Conservation (phyloP, 2,797 vertebrate species). For the Nyctibius grandis region DNA sequence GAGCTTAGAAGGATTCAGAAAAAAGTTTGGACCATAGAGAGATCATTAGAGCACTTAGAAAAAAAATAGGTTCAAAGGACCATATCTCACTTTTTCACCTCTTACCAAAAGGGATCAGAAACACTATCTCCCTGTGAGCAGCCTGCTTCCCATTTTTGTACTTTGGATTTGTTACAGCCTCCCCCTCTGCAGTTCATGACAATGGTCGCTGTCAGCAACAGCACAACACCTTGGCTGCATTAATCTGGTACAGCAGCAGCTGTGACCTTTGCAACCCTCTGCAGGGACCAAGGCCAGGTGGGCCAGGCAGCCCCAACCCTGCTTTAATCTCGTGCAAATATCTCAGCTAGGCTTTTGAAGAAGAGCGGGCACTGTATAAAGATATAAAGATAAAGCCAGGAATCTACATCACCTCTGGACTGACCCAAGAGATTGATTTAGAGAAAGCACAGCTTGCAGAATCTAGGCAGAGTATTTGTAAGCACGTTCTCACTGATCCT, state of each 20-base stretch:
- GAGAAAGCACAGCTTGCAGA: not conserved
- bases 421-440: not conserved
- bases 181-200: not conserved
- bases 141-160: not conserved
- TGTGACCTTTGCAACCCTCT: not conserved
- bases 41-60: not conserved
- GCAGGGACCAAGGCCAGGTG: not conserved
- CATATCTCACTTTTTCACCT: not conserved
- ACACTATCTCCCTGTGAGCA: not conserved
- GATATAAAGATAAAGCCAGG: not conserved
- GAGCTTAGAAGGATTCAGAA: not conserved
- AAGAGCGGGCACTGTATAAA: not conserved
- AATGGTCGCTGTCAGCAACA: not conserved
- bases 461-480: not conserved
- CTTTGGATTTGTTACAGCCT: not conserved
- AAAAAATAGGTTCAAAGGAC: not conserved
- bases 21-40: not conserved
- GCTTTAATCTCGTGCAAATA: fast-evolving
- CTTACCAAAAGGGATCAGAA: not conserved
- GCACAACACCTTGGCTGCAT: not conserved
- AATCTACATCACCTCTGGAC: not conserved
- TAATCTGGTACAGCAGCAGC: fast-evolving
- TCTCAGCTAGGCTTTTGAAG: not conserved
- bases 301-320: not conserved
- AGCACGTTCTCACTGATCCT: not conserved